Percentiles rank a stretch among this genome's conserved stretches.
phyloP scores from a whole-genome alignment of 2,113 vertebrate genomes.

The Menura novaehollandiae region DNA sequence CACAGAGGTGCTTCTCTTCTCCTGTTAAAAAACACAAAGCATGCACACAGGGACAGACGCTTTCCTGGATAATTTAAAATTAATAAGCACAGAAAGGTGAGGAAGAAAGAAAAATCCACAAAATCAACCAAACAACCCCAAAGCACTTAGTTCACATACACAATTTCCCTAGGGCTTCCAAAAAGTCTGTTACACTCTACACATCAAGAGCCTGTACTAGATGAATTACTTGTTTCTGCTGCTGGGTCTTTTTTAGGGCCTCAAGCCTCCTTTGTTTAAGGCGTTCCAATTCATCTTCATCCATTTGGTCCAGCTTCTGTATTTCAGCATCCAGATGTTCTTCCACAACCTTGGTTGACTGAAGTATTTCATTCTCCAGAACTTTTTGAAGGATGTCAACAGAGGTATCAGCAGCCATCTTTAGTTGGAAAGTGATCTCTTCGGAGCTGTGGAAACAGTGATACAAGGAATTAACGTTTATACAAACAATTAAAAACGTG shows the following conservation, averaged over 20 bases:
- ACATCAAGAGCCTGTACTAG: neutral
- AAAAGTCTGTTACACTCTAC: neutral
- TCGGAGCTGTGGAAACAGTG: slow-evolving; percentile 12
- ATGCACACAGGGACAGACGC: neutral
- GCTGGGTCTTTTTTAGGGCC: slow-evolving; percentile 89
- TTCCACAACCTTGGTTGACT: slow-evolving; percentile 85
- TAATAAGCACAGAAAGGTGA: neutral
- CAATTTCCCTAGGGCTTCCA: neutral
- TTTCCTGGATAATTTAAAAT: neutral
- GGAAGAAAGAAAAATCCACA: neutral
- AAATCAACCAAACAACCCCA: neutral
- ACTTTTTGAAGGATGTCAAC: slow-evolving; percentile 84
- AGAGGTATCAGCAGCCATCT: slow-evolving; percentile 82
- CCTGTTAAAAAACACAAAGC: neutral
- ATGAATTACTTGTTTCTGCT: slow-evolving; percentile 91
- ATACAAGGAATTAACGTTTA: neutral
- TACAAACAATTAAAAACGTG: neutral
- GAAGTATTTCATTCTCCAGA: slow-evolving; percentile 85
- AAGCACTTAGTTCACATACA: neutral
- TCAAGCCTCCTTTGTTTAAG: slow-evolving; percentile 90
- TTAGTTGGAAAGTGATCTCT: neutral
- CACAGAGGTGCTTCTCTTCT: neutral
- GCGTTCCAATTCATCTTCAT: slow-evolving; percentile 89
- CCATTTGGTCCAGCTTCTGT: slow-evolving; percentile 86
- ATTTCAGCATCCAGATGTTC: slow-evolving; percentile 89